Base-by-base conservation (phyloP, 2,888 invertebrate species). In the Agrilus biguttatus region DNA sequence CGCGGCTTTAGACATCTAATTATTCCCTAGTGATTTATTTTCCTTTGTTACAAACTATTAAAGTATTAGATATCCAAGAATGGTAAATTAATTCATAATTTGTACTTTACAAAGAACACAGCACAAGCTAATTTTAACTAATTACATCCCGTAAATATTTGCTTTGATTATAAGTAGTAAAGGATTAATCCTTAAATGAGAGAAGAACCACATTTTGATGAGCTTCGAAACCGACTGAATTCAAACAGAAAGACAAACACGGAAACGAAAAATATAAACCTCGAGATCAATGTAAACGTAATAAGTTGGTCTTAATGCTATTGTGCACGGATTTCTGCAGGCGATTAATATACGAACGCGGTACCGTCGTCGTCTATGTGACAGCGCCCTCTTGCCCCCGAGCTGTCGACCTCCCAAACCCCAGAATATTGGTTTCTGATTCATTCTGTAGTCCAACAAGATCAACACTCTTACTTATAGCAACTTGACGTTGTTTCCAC, bases 241-340 rank as follows among this genome's bases (percentile, higher is more conserved):
- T 65, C 64, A 63, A 64, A 65, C 63, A 64, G 63, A 63, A 65
- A 63, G 61, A 62, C 62, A 65, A 65, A 65, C 61, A 65, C 52
- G 54, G 53, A 55, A 58, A 61, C 62, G 63, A 65, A 64, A 65
- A 65, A 65, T 65, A 65, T 64, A 63, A 64, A 64, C 63, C 62
- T 65, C 65, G 63, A 65, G 65, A 65, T 65, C 65, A 65, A 64
- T 65, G 65, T 64, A 65, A 65, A 65, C 65, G 65, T 65, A 65
- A 65, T 65, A 65, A 65, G 65, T 65, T 62, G 63, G 59, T 60
- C 61, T 59, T 65, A 65, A 65, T 65, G 63, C 64, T 60, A 65
- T 65, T 65, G 65, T 65, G 63, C 58, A 59, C 56, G 62, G 62
- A 63, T 65, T 63, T 61, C 65, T 64, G 61, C 61, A 61, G 64